These are phyloP conservation scores for Heliconius himera DNA, from an alignment of 1,140 invertebrate genomes.

Conservation along the genomic window DNA sequence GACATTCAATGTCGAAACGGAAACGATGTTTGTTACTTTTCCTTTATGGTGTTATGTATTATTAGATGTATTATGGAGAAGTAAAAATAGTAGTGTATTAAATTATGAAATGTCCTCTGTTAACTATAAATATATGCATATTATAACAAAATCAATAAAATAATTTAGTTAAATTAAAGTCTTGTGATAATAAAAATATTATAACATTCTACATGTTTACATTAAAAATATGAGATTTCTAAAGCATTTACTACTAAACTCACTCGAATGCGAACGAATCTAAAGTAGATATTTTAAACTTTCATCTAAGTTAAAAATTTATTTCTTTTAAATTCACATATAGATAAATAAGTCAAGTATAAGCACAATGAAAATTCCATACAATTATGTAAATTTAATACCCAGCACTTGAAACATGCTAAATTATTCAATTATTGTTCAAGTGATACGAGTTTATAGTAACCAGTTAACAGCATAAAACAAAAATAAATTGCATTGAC, in stretches of 20 bases:
- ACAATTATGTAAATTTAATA: slow-evolving; percentile 1
- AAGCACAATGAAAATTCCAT: slow-evolving; percentile 2
- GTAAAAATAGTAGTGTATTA: background rate
- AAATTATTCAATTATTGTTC: background rate
- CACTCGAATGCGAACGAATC: too few relatives aligned
- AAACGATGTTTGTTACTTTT: slow-evolving; percentile 4
- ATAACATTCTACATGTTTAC: too few relatives aligned
- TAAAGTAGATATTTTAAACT: too few relatives aligned
- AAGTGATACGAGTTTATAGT: background rate
- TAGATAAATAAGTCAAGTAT: background rate
- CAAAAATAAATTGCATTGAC: background rate
- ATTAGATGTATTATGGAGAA: too few relatives aligned
- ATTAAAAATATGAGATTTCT: too few relatives aligned
- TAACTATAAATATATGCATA: too few relatives aligned
- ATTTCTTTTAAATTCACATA: background rate
- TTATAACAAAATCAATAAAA: too few relatives aligned
- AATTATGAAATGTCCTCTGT: background rate
- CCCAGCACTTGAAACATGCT: background rate
- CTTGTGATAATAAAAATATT: too few relatives aligned
- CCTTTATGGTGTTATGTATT: background rate
- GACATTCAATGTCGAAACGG: slow-evolving; percentile 3
- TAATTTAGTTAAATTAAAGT: too few relatives aligned
- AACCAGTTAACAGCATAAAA: background rate
- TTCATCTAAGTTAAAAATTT: too few relatives aligned
- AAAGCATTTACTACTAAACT: too few relatives aligned